Evolutionary conservation across 2,797 vertebrate species (phyloP).

Genomic region (Gobio occitaniae): DNA sequence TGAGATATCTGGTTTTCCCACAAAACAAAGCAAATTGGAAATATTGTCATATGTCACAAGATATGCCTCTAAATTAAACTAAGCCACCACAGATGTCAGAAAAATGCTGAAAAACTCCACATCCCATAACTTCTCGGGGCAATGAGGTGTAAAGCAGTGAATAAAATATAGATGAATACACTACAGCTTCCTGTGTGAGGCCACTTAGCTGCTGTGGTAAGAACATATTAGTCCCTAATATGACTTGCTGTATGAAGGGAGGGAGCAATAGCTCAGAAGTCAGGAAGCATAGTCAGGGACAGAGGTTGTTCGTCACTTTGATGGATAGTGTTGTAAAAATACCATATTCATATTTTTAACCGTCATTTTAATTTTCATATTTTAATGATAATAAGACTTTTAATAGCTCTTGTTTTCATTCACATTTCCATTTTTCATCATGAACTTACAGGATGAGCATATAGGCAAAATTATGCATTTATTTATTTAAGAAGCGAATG

Average conservation of each 20-base stretch:
- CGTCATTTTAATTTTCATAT: background rate
- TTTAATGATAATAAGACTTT: background rate
- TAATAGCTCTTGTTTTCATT: background rate
- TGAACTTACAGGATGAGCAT: background rate
- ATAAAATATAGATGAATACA: background rate
- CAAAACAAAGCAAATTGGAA: background rate
- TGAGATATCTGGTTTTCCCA: background rate
- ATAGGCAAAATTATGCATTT: background rate
- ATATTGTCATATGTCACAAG: constrained; percentile 21
- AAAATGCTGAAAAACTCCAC: background rate
- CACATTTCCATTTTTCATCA: background rate
- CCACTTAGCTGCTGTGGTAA: constrained; percentile 1
- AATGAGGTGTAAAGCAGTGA: constrained; percentile 11
- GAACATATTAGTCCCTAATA: background rate
- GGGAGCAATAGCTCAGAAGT: background rate
- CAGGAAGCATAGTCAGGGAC: background rate
- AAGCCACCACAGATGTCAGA: background rate
- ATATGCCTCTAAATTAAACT: constrained; percentile 20
- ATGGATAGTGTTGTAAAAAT: background rate
- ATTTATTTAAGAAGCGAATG: background rate
- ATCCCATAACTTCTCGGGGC: constrained; percentile 1
- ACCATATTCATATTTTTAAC: background rate
- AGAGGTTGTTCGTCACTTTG: background rate
- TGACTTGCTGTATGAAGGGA: background rate
- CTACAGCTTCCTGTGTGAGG: background rate